These are phyloP conservation scores for Tinamus guttatus DNA, from an alignment of 2,113 vertebrate species.

Conservation along the genomic window DNA sequence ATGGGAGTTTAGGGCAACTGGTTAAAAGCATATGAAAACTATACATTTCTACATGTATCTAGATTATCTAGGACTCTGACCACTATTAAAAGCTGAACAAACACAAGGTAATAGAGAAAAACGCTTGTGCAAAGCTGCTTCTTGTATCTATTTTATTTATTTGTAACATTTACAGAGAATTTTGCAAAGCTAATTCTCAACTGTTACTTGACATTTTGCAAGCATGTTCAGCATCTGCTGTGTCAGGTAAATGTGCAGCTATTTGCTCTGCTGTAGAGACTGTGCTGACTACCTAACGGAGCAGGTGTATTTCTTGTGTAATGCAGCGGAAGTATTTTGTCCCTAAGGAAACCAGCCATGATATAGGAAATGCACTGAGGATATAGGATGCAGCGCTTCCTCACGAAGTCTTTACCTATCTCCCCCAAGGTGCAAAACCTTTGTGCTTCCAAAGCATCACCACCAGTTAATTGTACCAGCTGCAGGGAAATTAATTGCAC, in stretches of 20 bases:
- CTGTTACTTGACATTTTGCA: not conserved
- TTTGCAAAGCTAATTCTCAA: slow-evolving; percentile 1
- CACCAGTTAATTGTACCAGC: not conserved
- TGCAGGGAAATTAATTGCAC: not conserved
- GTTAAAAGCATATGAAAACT: not conserved
- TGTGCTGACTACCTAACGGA: slow-evolving; percentile 35
- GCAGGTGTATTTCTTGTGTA: slow-evolving; percentile 44
- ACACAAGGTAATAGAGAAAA: not conserved
- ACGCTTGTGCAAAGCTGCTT: not conserved
- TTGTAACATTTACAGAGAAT: not conserved
- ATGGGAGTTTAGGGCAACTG: not conserved
- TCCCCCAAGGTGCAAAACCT: not conserved
- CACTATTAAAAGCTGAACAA: not conserved
- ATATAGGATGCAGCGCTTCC: slow-evolving; percentile 13
- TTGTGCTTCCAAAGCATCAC: not conserved
- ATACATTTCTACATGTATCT: not conserved
- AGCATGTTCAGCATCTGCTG: slow-evolving; percentile 22
- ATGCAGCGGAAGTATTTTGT: slow-evolving; percentile 65
- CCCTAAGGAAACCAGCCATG: slow-evolving; percentile 11
- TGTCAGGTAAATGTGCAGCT: slow-evolving; percentile 15
- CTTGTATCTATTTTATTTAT: slow-evolving; percentile 4
- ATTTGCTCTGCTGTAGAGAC: slow-evolving; percentile 38
- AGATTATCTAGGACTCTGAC: not conserved
- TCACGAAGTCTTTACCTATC: slow-evolving; percentile 8
- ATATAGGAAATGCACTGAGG: slow-evolving; percentile 49